Percentiles rank a stretch among this genome's conserved stretches.
Conservation (phyloP, 2,888 invertebrate genomes). For the Drosophila siamana region DNA sequence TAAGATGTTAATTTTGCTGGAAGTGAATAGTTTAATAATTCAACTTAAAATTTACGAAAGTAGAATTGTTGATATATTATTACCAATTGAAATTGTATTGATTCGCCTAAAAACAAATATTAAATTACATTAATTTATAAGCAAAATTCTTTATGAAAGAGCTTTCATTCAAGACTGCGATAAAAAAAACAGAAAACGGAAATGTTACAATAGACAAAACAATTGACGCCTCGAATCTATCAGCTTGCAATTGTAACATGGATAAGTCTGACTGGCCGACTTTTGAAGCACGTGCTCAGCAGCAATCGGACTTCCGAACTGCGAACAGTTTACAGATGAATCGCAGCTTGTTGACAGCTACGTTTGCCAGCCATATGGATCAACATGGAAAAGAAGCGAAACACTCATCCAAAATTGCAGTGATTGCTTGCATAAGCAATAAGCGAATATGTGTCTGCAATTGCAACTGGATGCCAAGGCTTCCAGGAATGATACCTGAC, state of each 20-base stretch:
- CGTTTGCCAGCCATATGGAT: slow-evolving; percentile 32
- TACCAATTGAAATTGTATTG: too few species aligned
- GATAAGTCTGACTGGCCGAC: slow-evolving; percentile 2
- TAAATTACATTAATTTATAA: too few species aligned
- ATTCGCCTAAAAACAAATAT: too few species aligned
- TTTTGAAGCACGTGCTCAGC: slow-evolving; percentile 69
- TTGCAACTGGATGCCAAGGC: slow-evolving; percentile 25
- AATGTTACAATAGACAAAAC: slow-evolving; percentile 20
- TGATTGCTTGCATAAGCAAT: slow-evolving; percentile 36
- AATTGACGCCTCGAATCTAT: slow-evolving; percentile 47
- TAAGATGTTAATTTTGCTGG: background rate
- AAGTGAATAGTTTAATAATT: background rate
- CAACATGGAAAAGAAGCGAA: slow-evolving; percentile 28
- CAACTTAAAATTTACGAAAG: too few species aligned
- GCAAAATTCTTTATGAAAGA: too few species aligned
- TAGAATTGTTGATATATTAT: too few species aligned
- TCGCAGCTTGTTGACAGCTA: slow-evolving; percentile 50
- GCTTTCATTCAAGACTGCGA: too few species aligned
- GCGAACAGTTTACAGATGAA: slow-evolving; percentile 34
- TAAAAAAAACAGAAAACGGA: background rate
- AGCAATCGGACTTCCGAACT: slow-evolving; percentile 55
- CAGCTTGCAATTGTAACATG: slow-evolving; percentile 35
- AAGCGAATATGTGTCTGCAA: slow-evolving; percentile 19
- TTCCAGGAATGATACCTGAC: slow-evolving; percentile 50
- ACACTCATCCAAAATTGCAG: slow-evolving; percentile 20